Base-by-base conservation (phyloP, 2,113 vertebrate species). In the Etheostoma spectabile region DNA sequence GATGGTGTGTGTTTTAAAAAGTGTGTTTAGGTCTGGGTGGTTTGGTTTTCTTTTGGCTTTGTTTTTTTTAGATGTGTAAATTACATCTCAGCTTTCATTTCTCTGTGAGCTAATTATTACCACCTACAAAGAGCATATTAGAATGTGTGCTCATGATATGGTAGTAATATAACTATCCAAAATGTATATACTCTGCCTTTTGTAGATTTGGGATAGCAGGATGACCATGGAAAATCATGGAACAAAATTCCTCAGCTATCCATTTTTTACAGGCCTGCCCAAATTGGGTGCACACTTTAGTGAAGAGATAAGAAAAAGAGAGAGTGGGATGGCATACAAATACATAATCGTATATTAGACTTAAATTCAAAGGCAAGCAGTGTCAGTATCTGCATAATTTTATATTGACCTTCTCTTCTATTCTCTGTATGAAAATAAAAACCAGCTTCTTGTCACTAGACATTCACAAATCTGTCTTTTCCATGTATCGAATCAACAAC, bases 241-340 rank as follows among this genome's bases (percentile, higher is more conserved):
- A 38, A 38, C 35, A 8, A 38, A 38, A 38, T 38, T 8, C 8
- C 35, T 35, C 7, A 6, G 7, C 35, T 38, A 38, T 38, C 35
- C 35, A 8, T 38, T 38, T 38, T 27, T 56, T 10, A 56, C 8
- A 56, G 57, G 6, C 27, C 27, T 60, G 57, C 30, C 27, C 15
- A 60, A 33, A 60, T 60, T 48, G 59, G 27, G n/a, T 53, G 22
- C 52, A n/a, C 30, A 27, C 53, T 55, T 52, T 11, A 76, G 12
- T 53, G 33, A 51, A 52, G 46, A 66, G 57, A 57, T 33, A n/a
- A 59, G 33, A 66, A 49, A 57, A 45, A n/a, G 38, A 61, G 46
- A 45, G 33, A 66, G 56, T 57, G 42, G 61, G 38, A 53, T 33
- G 33, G 33, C 46, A 22, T 62, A 19, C n/a, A 5, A 18, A 15